Percentiles rank a stretch among this genome's conserved stretches.
Evolutionary conservation across 2,113 vertebrate species (phyloP).

Genomic region (Axis porcinus): DNA sequence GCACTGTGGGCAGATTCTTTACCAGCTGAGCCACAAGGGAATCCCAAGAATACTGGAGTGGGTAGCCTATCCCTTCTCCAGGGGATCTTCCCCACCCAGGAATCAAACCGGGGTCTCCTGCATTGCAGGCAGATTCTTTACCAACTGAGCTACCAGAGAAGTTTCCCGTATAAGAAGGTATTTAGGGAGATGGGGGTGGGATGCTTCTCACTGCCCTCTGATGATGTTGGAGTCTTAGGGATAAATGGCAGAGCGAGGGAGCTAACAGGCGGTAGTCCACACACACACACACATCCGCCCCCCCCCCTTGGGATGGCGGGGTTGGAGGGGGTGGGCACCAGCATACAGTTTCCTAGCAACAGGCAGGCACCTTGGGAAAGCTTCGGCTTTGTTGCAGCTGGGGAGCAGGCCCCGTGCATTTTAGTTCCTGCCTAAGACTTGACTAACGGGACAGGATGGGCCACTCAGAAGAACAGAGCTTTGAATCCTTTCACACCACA

Average conservation of each 20-base stretch:
- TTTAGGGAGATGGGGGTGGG: neutral
- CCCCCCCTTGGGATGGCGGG: neutral
- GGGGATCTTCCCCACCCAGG: neutral
- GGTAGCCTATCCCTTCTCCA: neutral
- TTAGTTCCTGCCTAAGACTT: neutral
- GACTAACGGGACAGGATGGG: neutral
- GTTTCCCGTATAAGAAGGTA: neutral
- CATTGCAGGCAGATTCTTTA: neutral
- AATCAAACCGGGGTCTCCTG: neutral
- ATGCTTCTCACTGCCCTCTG: conserved; percentile 32
- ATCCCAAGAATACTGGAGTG: neutral
- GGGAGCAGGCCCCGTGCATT: conserved; percentile 2
- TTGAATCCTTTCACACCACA: neutral
- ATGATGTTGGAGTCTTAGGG: neutral
- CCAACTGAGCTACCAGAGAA: neutral
- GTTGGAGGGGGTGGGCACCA: neutral
- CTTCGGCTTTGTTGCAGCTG: conserved; percentile 16
- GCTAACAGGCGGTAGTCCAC: conserved; percentile 39
- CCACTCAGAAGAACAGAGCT: conserved; percentile 2
- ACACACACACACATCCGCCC: neutral
- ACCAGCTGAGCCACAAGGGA: neutral
- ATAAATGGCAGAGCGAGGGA: conserved; percentile 12
- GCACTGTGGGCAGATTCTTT: neutral
- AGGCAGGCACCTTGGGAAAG: conserved; percentile 24
- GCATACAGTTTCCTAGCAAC: conserved; percentile 57